Conservation (phyloP, 2,888 invertebrate species). For the Baronia brevicornis region DNA sequence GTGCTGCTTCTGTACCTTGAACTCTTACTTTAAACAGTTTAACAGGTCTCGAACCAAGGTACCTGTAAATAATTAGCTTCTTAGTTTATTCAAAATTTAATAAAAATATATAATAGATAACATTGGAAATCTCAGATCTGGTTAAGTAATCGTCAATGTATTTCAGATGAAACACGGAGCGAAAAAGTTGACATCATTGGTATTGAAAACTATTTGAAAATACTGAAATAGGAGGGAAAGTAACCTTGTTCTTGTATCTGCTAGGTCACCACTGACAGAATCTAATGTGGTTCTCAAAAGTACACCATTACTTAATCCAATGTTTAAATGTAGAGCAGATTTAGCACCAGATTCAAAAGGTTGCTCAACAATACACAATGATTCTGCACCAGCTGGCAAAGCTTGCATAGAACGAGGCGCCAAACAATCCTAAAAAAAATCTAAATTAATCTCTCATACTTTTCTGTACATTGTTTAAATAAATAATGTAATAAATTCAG, state of each 20-base stretch:
- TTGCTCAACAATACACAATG: conserved; percentile 94
- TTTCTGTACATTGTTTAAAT: neutral
- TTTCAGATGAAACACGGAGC: conserved; percentile 79
- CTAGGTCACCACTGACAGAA: conserved; percentile 95
- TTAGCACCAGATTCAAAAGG: conserved; percentile 81
- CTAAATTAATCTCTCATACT: neutral
- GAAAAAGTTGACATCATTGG: conserved; percentile 60
- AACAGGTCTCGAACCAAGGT: conserved; percentile 95
- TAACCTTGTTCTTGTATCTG: conserved; percentile 94
- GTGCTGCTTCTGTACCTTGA: conserved; percentile 96
- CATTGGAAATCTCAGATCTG: conserved; percentile 52
- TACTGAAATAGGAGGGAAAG: neutral
- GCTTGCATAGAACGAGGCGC: conserved; percentile 97
- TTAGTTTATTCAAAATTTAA: neutral
- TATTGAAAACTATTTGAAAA: conserved; percentile 7
- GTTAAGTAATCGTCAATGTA: conserved; percentile 70
- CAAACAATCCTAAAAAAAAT: conserved; percentile 84
- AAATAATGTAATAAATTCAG: conserved; percentile 34
- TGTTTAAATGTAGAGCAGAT: conserved; percentile 91
- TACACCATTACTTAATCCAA: conserved; percentile 98
- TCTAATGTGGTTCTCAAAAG: conserved; percentile 94
- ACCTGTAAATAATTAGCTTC: conserved; percentile 53
- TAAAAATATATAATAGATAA: neutral
- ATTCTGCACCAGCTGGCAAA: conserved; percentile 96
- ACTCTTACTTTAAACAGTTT: conserved; percentile 96